Evolutionary conservation across 2,888 invertebrate species (phyloP), one percentile per base, ranked within the genome.

Genomic region (Tetragonula carbonaria): DNA sequence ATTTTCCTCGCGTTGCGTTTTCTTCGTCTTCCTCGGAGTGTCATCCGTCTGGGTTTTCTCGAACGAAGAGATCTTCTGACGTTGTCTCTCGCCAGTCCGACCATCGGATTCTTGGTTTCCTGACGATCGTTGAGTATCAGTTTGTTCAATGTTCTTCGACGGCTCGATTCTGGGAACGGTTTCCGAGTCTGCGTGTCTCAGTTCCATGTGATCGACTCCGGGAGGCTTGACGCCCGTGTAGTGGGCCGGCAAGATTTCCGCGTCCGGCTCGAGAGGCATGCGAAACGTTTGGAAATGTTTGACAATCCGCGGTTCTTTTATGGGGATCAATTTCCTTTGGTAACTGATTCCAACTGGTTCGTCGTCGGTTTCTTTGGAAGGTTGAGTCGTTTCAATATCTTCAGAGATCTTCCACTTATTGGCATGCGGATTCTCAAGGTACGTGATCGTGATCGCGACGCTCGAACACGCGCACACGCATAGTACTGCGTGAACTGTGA

Each of bases 31-130:
- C 83, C 96, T 95, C 16, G 94, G 95, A 87, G 96, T 95, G 84
- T 95, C 94, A 45, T 96, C 96, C 51, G 95, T 94, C 80, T 95
- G 93, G 0, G 96, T 96, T 88, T 96, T 96, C 74, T 96, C 96
- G 87, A 95, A 95, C 28, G 95, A 95, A 18, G 95, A 95, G 78
- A 95, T 93, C 0, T 95, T 95, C 76, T 95, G 95, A 92, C 95
- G 96, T 5, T 96, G 96, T 80, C 95, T 95, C 81, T 95, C 95
- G 18, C 95, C 96, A 75, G 96, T 96, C 73, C 95, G 95, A 0
- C 96, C 96, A 45, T 95, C 95, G 68, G 95, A 95, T 0, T 95
- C 94, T 71, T 95, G 95, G 11, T 82, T 95, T 95, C 75, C 95
- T 94, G 74, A 95, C 2, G 94, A 95, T 63, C 95, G 95, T 16